Evolutionary conservation across 2,113 vertebrate genomes (phyloP), one percentile per base, ranked within the genome.

Genomic region (Syngnathoides biaculeatus): DNA sequence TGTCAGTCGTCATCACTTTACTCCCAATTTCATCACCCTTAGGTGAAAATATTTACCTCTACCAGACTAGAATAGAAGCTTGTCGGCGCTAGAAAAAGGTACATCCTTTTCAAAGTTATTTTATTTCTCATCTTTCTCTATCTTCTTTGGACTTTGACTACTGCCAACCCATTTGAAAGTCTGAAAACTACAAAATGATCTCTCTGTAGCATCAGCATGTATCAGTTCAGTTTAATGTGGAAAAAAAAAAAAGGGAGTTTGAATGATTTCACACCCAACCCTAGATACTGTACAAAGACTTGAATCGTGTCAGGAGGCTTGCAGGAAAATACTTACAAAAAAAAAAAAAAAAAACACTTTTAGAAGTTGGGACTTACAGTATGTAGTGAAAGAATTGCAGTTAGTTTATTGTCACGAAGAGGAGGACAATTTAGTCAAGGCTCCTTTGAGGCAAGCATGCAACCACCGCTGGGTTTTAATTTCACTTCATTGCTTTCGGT

Each of bases 401-500:
- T 0, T 24, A 40, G 14, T 72, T 64, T 11, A 9, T 40, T 69
- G 55, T 26, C 14, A 14, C 17, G 9, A 15, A 40, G 24, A 22
- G 61, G 64, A 65, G 0, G 15, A 73, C 24, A 26, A 40, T 67
- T 69, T 58, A 42, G 57, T 45, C 26, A 17, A 53, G 22, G 24
- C 43, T 72, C 14, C 38, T 56, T 39, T 11, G 11, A 35, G 7
- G 1, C 38, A 60, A 74, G 22, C 73, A 62, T 67, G 38, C 35
- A 59, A 9, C 26, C 61, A 42, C 71, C 73, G 14, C 61, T 30
- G 22, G 63, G 73, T 75, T 62, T 76, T 35, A 57, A 75, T 73
- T 79, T 68, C 69, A 67, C 59, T 67, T 62, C 35, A 60, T 38
- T 57, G 55, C 55, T 30, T 59, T 53, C 30, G 14, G 40, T 62